Evolutionary conservation across 53 echinoderm and acorn worm species (phyloP).

Genomic region (Echinarachnius parma): DNA sequence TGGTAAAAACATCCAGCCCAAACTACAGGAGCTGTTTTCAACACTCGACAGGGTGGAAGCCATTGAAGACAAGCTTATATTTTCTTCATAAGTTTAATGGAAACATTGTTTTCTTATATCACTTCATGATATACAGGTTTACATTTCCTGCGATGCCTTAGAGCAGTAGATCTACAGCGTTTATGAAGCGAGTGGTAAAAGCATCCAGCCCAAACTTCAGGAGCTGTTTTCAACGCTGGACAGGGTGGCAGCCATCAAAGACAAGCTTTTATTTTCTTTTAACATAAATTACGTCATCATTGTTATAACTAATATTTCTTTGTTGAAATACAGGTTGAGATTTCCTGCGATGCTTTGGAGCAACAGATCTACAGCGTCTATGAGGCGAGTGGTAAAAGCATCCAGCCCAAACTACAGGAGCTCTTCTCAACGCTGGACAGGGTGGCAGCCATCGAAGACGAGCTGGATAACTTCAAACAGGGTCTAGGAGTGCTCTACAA

Average conservation of each 20-base stretch:
- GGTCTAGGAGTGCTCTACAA: conserved; percentile 83
- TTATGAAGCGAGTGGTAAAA: conserved; percentile 76
- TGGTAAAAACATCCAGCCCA: conserved; percentile 78
- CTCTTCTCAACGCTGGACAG: conserved; percentile 89
- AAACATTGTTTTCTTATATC: no score
- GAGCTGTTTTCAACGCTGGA: conserved; percentile 88
- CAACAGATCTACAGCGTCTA: conserved; percentile 80
- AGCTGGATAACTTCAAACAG: conserved; percentile 78
- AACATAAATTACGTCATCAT: no score
- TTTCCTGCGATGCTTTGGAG: conserved; percentile 64
- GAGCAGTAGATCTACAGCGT: conserved; percentile 81
- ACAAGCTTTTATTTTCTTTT: no score
- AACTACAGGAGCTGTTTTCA: conserved; percentile 88
- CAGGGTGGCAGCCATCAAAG: conserved; percentile 75
- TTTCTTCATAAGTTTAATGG: no score
- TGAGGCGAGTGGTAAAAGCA: conserved; percentile 69
- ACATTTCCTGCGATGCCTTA: conserved; percentile 56
- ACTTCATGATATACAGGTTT: no score
- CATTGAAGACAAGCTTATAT: conserved; percentile 76
- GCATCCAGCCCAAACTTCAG: conserved; percentile 87
- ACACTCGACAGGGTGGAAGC: conserved; percentile 82
- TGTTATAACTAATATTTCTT: no score
- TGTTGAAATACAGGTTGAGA: conserved; percentile 72
- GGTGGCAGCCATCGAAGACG: conserved; percentile 74
- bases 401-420: conserved; percentile 89